Evolutionary conservation across 37 sponge, comb jelly and placozoan species (phyloP).

Genomic region (Aplysina aerophoba): DNA sequence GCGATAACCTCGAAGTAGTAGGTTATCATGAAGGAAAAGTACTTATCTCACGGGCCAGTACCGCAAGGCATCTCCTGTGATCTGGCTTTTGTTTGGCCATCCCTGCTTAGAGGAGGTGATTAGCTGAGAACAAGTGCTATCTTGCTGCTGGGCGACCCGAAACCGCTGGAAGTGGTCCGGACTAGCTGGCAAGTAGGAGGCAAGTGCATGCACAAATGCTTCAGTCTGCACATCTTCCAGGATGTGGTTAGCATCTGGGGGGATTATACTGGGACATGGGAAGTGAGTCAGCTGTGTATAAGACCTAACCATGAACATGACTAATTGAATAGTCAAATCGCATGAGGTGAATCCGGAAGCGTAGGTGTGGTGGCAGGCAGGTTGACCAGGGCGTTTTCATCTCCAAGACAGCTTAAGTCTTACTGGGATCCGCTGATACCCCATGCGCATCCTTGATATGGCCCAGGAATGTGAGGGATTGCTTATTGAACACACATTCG

Average conservation of each 20-base stretch:
- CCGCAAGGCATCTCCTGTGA: neutral
- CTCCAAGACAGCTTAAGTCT: conserved; percentile 25
- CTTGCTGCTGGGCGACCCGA: conserved; percentile 17
- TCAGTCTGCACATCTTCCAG: too few species aligned
- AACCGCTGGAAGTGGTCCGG: neutral
- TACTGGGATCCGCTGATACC: conserved; percentile 38
- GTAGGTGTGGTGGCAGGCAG: too few species aligned
- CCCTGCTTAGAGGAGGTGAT: neutral
- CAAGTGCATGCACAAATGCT: neutral
- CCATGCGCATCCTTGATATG: conserved; percentile 36
- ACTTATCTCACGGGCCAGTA: neutral
- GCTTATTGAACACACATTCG: conserved; percentile 41
- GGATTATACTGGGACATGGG: too few species aligned
- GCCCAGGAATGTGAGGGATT: conserved; percentile 12
- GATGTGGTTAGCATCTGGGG: too few species aligned
- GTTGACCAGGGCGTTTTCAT: conserved; percentile 42
- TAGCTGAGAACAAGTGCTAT: neutral
- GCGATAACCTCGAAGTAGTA: neutral
- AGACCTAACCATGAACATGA: too few species aligned
- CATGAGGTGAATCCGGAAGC: too few species aligned
- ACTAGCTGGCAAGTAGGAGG: conserved; percentile 33
- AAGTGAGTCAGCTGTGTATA: too few species aligned
- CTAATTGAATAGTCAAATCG: too few species aligned
- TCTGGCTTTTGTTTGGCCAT: neutral
- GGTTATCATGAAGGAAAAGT: neutral